Conservation (phyloP, 2,113 vertebrate species). For the Spea bombifrons region DNA sequence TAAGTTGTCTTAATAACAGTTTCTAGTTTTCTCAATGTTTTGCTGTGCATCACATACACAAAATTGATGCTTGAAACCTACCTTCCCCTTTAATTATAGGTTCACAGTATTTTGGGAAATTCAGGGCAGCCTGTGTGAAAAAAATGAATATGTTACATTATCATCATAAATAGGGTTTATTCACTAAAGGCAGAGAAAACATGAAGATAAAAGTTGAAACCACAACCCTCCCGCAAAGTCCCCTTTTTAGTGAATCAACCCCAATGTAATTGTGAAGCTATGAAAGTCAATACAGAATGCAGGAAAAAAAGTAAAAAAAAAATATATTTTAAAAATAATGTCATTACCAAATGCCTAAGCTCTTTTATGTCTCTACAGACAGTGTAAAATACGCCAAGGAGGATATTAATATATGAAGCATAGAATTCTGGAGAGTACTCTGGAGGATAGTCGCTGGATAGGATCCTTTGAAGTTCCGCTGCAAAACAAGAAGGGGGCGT, state of each 20-base stretch:
- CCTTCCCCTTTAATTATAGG: constrained; percentile 88
- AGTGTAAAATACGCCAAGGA: constrained; percentile 93
- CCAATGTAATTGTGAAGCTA: too few species aligned
- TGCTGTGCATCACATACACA: background rate
- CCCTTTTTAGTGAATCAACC: too few species aligned
- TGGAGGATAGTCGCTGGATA: constrained; percentile 79
- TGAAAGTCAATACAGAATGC: too few species aligned
- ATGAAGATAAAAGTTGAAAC: too few species aligned
- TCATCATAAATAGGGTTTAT: too few species aligned
- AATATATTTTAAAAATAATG: constrained; percentile 11
- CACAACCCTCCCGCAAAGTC: too few species aligned
- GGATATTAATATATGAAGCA: constrained; percentile 89
- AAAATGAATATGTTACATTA: background rate
- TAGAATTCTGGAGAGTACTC: constrained; percentile 88
- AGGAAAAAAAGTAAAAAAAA: too few species aligned
- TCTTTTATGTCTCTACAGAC: constrained; percentile 93
- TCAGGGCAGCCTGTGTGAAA: constrained; percentile 78
- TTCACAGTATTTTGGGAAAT: constrained; percentile 94
- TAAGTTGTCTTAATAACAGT: too few species aligned
- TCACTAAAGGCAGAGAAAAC: too few species aligned
- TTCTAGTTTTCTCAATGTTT: too few species aligned
- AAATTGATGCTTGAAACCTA: constrained; percentile 56
- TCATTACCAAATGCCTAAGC: constrained; percentile 83
- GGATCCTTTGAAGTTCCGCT: constrained; percentile 89
- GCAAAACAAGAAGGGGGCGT: constrained; percentile 33